Evolutionary conservation across 2,888 invertebrate genomes (phyloP).

Genomic region (Periphyllus acericola): DNA sequence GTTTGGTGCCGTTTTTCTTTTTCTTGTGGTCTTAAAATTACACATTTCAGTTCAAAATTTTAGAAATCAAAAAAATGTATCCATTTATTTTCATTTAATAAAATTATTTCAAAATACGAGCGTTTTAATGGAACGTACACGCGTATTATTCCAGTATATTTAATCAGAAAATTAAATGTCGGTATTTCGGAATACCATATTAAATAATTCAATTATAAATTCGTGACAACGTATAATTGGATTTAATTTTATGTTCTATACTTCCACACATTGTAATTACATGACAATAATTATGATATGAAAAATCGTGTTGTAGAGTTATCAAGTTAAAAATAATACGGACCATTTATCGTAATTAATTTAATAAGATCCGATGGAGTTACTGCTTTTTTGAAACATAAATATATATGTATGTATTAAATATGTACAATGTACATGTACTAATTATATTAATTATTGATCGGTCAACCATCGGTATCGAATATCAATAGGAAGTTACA

Average conservation of each 20-base stretch:
- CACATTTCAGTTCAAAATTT: no score
- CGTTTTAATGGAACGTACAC: no score
- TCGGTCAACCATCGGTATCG: background rate
- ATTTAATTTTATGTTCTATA: conserved; percentile 35
- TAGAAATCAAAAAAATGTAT: no score
- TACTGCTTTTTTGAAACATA: background rate
- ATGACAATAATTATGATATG: background rate
- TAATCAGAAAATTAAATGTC: conserved; percentile 1
- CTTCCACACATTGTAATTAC: background rate
- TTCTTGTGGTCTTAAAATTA: background rate
- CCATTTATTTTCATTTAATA: no score
- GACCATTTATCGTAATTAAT: conserved; percentile 2
- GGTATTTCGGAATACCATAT: background rate
- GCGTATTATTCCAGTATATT: background rate
- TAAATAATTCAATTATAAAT: conserved; percentile 11
- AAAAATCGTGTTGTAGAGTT: background rate
- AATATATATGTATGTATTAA: no score
- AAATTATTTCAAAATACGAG: no score
- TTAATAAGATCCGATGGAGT: background rate
- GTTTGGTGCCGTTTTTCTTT: background rate
- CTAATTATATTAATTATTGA: background rate
- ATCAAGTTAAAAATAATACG: background rate
- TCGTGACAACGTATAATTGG: conserved; percentile 24
- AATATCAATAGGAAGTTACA: background rate
- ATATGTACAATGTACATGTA: no score